Evolutionary conservation across 2,113 vertebrate species (phyloP), one percentile per base, ranked within the genome.

Genomic region (Cebus imitator): DNA sequence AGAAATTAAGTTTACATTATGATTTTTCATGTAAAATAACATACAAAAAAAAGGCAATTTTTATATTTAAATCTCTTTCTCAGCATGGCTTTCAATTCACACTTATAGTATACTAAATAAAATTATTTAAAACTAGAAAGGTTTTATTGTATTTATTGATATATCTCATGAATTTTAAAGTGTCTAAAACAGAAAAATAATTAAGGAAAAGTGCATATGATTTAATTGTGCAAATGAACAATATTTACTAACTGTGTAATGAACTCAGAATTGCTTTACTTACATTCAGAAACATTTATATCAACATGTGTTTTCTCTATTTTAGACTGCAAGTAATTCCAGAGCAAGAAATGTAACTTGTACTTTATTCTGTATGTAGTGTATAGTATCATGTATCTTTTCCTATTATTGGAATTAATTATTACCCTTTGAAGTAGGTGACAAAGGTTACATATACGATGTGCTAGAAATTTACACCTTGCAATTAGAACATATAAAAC

Each of bases 1-100:
- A 96, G 83, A 95, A 94, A 97, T 95, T 96, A 97, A 85, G 43
- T 91, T 96, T 64, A 95, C 52, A 76, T 43, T 66, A 90, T 94
- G 14, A 83, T n/a, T 68, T 88, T 97, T 97, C 95, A 82, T 43
- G 80, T 52, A 57, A 97, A 97, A 95, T 88, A 91, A 91, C n/a
- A 83, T 35, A 73, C 11, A 50, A 20, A 43, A 73, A 80, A 94
- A 81, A 50, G 30, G 48, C 58, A 94, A 73, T 75, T 91, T 55
- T 85, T 92, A 37, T 88, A 64, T 84, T 64, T 94, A 90, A 45
- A 91, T 88, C 23, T 79, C 21, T 97, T 94, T 52, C 37, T 92
- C 82, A 40, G 12, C 25, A 61, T 3, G 32, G 37, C 61, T 97
- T 32, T 91, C 66, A 91, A 89, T 35, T 12, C 70, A 90, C 30